A percentile compares a stretch with the other conserved stretches of the same genome.
phyloP scores from a whole-genome alignment of 2,113 vertebrate genomes.

The Arvicanthis niloticus region DNA sequence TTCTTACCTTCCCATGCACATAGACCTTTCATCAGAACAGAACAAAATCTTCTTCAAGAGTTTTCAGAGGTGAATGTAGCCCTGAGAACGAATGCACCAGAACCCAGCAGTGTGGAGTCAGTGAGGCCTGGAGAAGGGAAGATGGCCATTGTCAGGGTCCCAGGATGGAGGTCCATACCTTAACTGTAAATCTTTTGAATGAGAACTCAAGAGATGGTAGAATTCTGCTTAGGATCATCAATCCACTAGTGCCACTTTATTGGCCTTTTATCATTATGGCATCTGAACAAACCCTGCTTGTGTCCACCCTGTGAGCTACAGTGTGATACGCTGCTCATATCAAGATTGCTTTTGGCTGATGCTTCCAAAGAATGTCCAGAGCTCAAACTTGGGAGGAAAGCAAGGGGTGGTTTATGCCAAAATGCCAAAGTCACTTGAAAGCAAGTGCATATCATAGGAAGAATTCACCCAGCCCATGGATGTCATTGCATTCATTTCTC shows the following conservation, averaged over 20 bases:
- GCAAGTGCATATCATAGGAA: slow-evolving; percentile 83
- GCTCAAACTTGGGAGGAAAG: slow-evolving; percentile 83
- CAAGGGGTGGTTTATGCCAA: slow-evolving; percentile 87
- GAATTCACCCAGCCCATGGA: slow-evolving; percentile 85
- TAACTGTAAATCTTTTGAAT: background rate
- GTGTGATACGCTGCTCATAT: slow-evolving; percentile 73
- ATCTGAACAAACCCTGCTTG: slow-evolving; percentile 61
- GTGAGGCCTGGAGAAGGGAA: background rate
- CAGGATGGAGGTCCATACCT: background rate
- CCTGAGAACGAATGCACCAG: background rate
- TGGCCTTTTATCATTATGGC: slow-evolving; percentile 70
- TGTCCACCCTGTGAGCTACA: slow-evolving; percentile 75
- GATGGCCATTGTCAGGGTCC: no score
- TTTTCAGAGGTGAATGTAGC: background rate
- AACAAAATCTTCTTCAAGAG: background rate
- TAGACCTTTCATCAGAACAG: background rate
- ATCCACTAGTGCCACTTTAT: slow-evolving; percentile 62
- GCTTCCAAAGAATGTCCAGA: slow-evolving; percentile 85
- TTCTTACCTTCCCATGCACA: background rate
- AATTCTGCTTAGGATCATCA: slow-evolving; percentile 68
- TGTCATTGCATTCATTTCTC: slow-evolving; percentile 86
- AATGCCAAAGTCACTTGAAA: slow-evolving; percentile 87
- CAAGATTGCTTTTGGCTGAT: slow-evolving; percentile 82
- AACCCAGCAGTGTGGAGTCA: background rate
- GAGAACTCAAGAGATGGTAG: background rate